Evolutionary conservation across 2,797 vertebrate genomes (phyloP), one percentile per base, ranked within the genome.

Genomic region (Pygocentrus nattereri): DNA sequence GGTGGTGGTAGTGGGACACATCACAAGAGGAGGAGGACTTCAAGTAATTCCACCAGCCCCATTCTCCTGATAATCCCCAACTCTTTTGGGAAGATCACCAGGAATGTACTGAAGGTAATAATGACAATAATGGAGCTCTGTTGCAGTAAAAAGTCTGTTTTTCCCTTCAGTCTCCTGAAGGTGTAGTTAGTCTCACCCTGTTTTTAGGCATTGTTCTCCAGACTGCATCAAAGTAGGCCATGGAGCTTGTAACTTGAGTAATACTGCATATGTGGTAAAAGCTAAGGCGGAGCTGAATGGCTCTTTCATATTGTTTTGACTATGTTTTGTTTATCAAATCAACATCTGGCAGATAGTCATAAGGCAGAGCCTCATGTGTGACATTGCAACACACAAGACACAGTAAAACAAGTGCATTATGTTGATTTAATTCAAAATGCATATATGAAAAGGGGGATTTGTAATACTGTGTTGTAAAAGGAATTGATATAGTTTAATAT

Each of bases 61-160:
- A 85, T 96, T 16, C 93, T 96, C 5, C 91, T 96, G 79, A 91
- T 96, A 85, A 91, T 96, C 72, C 95, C 96, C 5, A 96, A 95
- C 90, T 95, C 95, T 16, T 95, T 95, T 80, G 95, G 96, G 50
- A 96, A 93, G 90, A 95, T 96, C 82, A 96, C 95, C 12, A 90
- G 93, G 76, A 96, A 93, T 87, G 91, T 94, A 58, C 68, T 93
- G 5, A 93, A 96, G 95, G 95, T 96, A 95, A 92, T 18, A 18
- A 30, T 56, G 23, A 34, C n/a, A 16, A 67, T 30, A 10, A 25
- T 15, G 65, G 47, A 2, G 6, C 4, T n/a, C 27, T 11, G 21
- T 41, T 78, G 49, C 49, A 58, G 34, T 12, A 67, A 5, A 21
- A 67, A 15, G 3, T 15, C 15, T 4, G 0, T 7, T 15, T n/a